These are phyloP conservation scores for Palaemon carinicauda DNA, from an alignment of 1,140 invertebrate species.

Conservation along the genomic window DNA sequence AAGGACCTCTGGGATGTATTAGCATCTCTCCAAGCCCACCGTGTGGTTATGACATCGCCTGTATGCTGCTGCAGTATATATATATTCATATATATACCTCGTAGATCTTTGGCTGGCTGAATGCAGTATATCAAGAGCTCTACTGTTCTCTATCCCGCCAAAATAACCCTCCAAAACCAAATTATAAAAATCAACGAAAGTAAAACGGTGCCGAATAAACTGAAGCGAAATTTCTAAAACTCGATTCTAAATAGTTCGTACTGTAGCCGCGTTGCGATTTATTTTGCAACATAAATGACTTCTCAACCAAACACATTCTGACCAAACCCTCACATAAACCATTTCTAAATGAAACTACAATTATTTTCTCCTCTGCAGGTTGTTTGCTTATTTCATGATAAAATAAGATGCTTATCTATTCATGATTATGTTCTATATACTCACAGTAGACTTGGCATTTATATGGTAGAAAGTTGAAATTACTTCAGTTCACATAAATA, in stretches of 20 bases:
- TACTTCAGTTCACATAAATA: too few species aligned
- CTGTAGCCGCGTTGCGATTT: constrained; percentile 26
- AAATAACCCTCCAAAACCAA: constrained; percentile 24
- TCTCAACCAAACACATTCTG: constrained; percentile 10
- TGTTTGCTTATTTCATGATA: not conserved
- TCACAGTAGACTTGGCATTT: not conserved
- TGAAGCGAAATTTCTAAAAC: constrained; percentile 1
- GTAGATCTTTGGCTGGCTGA: not conserved
- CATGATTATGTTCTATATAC: not conserved
- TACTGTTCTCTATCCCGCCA: not conserved
- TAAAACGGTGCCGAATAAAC: not conserved
- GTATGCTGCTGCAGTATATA: too few species aligned
- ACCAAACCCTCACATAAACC: constrained; percentile 14
- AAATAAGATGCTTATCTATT: not conserved
- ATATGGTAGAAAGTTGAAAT: too few species aligned
- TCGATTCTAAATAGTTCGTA: constrained; percentile 32
- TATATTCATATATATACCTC: too few species aligned
- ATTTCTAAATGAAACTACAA: constrained; percentile 29
- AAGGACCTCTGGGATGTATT: constrained; percentile 15
- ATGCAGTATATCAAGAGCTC: not conserved
- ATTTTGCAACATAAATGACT: constrained; percentile 37
- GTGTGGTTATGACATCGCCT: constrained; percentile 13
- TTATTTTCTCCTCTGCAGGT: constrained; percentile 12
- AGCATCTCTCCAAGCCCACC: not conserved
- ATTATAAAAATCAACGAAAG: constrained; percentile 29